These are phyloP conservation scores for Stegostoma tigrinum DNA, from an alignment of 2,113 vertebrate species.

Conservation along the genomic window DNA sequence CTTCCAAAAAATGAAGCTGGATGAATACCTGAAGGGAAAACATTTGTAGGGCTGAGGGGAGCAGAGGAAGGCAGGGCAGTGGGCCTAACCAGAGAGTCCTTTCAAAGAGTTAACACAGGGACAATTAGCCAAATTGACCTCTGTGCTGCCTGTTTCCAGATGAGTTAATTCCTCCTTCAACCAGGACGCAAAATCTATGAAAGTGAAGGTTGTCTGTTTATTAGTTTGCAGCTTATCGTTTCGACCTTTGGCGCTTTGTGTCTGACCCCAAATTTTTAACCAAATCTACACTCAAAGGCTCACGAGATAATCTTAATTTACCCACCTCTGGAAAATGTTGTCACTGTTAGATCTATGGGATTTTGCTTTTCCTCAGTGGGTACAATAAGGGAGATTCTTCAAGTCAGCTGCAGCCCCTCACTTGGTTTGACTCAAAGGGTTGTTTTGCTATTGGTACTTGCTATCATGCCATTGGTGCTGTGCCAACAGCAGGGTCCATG, in stretches of 20 bases:
- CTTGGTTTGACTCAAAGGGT: neutral
- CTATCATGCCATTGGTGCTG: too few species aligned
- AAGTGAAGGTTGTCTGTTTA: neutral
- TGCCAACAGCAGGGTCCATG: too few species aligned
- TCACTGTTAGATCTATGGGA: neutral
- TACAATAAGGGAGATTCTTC: neutral
- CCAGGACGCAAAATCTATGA: neutral
- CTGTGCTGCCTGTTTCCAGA: neutral
- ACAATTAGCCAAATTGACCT: neutral
- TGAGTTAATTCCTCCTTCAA: neutral
- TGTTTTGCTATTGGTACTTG: neutral
- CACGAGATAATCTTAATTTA: neutral
- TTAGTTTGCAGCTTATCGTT: neutral
- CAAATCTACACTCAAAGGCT: neutral
- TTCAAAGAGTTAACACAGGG: neutral
- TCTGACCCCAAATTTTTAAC: neutral
- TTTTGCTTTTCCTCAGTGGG: neutral
- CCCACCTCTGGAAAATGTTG: neutral
- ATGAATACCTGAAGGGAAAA: neutral
- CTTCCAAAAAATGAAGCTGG: neutral
- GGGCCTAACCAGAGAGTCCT: too few species aligned
- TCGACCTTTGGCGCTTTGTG: neutral
- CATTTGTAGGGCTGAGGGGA: neutral
- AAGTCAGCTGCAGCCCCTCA: neutral
- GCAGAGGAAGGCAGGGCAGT: neutral